Evolutionary conservation across 2,888 invertebrate genomes (phyloP).

Genomic region (Lingula anatina): DNA sequence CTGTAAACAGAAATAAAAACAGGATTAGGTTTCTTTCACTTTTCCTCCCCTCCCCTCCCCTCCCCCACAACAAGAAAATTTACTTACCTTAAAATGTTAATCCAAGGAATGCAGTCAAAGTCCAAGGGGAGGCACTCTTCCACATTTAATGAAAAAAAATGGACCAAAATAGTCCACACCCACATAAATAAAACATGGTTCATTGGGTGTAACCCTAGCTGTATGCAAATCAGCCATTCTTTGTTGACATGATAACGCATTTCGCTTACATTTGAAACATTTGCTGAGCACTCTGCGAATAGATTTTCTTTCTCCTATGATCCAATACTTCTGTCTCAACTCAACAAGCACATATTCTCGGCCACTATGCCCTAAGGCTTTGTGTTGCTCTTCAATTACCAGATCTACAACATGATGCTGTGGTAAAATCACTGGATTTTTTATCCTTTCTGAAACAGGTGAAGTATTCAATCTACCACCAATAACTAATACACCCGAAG

Average conservation of each 20-base stretch:
- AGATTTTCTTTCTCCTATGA: not conserved
- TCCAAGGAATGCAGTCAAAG: too few species aligned
- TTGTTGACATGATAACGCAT: not conserved
- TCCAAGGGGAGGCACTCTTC: too few species aligned
- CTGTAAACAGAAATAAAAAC: too few species aligned
- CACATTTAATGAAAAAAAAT: slow-evolving; percentile 1
- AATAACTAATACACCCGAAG: too few species aligned
- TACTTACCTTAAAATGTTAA: too few species aligned
- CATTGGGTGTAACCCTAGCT: not conserved
- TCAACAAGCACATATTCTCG: not conserved
- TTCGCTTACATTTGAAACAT: not conserved
- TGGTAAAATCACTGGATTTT: too few species aligned
- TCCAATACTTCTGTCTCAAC: not conserved
- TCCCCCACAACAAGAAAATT: too few species aligned
- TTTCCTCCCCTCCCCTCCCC: too few species aligned
- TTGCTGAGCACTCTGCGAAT: not conserved
- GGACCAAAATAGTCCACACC: slow-evolving; percentile 3
- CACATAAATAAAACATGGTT: slow-evolving; percentile 18
- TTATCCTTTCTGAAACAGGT: too few species aligned
- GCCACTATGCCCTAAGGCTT: not conserved
- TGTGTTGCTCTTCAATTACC: not conserved
- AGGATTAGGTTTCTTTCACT: too few species aligned
- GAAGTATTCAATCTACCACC: too few species aligned
- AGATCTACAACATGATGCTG: not conserved
- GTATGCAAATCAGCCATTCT: not conserved